Base-by-base conservation (phyloP, 1,140 invertebrate genomes). In the Caligus rogercresseyi region DNA sequence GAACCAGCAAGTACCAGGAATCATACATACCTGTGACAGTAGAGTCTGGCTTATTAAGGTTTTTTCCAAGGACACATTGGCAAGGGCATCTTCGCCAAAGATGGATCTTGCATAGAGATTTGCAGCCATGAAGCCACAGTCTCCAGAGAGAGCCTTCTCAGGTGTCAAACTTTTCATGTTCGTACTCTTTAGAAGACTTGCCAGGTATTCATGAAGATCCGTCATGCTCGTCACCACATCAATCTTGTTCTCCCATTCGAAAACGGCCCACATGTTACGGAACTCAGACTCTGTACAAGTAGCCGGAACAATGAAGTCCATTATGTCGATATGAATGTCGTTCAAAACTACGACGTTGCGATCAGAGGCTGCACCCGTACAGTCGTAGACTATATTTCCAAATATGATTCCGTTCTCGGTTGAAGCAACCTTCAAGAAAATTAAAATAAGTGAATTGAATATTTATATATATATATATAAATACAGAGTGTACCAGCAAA, bases 191-290 rank as follows among this genome's bases (percentile, higher is more conserved):
- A 98, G 76, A 25, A 99, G 75, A 71, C 97, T 91, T 56, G 86
- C 80, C 21, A 99, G 76, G 77, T 97, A 99, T 67, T 92, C 88
- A 64, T 88, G 80, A 19, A 98, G 77, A 73, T 97, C 91, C 0
- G 85, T 87, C 64, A 98, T 81, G 53, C 85, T 87, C 0, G 96
- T 98, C 71, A 92, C 91, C 0, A 99, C 94, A 0, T 91, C 88
- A 11, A 98, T 90, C 80, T 98, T 98, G 76, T 99, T 99, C 77
- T 99, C 96, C 96, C 96, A 99, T 75, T 99, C 96, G 77, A 99
- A 99, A 77, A 97, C 93, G 1, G 91, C 87, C 96, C 96, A 99
- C 95, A 99, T 99, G 74, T 89, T 83, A 15, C 95, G 75, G 77
- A 98, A 99, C 75, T 98, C 93, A 0, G 83, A 81, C 73, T 98